Evolutionary conservation across 2,113 vertebrate genomes (phyloP).

Genomic region (Oreochromis spilurus): DNA sequence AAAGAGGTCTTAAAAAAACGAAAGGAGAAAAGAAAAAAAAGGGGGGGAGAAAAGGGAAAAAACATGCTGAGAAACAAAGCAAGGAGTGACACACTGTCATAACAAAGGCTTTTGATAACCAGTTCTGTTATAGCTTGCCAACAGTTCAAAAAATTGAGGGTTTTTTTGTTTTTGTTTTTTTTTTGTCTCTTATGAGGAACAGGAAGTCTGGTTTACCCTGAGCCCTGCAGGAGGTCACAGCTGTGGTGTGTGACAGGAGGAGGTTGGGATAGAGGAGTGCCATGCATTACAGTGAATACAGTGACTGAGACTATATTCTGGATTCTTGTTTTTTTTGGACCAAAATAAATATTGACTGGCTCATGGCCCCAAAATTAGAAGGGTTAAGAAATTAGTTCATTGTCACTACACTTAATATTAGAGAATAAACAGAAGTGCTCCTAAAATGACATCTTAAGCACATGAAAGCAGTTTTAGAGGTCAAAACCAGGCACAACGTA

Average conservation of each 20-base stretch:
- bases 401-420: not conserved
- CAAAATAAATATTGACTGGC: not conserved
- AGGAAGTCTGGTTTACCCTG: constrained; percentile 21
- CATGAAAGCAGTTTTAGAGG: not conserved
- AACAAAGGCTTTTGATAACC: constrained; percentile 35
- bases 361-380: constrained; percentile 6
- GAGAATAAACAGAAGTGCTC: not conserved
- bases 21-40: not conserved
- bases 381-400: not conserved
- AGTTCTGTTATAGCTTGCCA: not conserved
- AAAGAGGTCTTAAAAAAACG: not conserved
- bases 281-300: constrained; percentile 29
- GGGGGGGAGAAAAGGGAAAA: not conserved
- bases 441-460: not conserved
- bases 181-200: not conserved
- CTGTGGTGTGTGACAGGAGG: not conserved
- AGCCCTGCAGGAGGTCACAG: constrained; percentile 22
- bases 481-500: not conserved
- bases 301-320: not conserved
- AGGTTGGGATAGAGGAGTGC: not conserved
- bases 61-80: constrained; percentile 6
- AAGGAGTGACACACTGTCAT: not conserved
- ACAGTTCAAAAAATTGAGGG: not conserved
- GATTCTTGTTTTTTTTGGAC: not conserved
- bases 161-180: not conserved